A percentile compares a stretch with the other conserved stretches of the same genome.
These are phyloP conservation scores for Neodiprion fabricii DNA, from an alignment of 1,140 invertebrate genomes.

Conservation along the genomic window DNA sequence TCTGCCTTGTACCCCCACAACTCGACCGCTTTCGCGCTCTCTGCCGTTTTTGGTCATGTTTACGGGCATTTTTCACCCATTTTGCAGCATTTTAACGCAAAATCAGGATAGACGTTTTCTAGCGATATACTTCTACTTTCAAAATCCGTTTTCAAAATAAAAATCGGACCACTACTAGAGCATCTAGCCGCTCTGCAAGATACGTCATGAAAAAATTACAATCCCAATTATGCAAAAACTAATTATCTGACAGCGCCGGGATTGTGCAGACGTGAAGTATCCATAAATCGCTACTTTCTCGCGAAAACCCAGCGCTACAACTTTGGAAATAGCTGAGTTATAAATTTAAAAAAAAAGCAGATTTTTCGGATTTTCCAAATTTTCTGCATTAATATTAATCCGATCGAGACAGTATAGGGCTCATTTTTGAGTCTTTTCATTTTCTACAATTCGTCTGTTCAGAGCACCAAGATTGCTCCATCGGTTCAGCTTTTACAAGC, in stretches of 20 bases:
- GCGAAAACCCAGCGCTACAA: not conserved
- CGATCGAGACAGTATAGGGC: not conserved
- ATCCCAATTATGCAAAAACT: too few species aligned
- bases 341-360: conserved; percentile 1
- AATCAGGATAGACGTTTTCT: conserved; percentile 6
- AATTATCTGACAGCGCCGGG: too few species aligned
- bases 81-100: not conserved
- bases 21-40: conserved; percentile 17
- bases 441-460: conserved; percentile 8
- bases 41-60: conserved; percentile 12
- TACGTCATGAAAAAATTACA: too few species aligned
- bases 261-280: too few species aligned
- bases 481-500: not conserved
- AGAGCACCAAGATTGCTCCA: not conserved
- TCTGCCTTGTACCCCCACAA: conserved; percentile 6
- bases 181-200: too few species aligned
- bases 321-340: not conserved
- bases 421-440: not conserved
- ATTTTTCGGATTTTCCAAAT: too few species aligned
- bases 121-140: too few species aligned
- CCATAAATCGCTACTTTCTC: too few species aligned
- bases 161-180: too few species aligned
- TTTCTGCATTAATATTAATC: not conserved
- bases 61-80: not conserved
- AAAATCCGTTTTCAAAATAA: too few species aligned